A percentile compares a stretch with the other conserved stretches of the same genome.
Conservation (phyloP, 2,113 vertebrate genomes). For the Genyomyrus donnyi region DNA sequence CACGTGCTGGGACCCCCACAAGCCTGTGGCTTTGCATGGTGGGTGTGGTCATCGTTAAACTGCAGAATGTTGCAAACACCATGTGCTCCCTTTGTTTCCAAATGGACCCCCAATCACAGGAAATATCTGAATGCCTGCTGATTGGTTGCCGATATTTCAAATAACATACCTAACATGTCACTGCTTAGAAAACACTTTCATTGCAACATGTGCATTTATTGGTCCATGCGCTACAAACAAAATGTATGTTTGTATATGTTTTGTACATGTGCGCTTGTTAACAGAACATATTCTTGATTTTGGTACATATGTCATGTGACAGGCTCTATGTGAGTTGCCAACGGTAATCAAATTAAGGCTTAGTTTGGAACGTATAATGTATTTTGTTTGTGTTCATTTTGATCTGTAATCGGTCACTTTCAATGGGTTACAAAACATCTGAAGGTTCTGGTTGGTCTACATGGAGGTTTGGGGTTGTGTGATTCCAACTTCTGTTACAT, state of each 20-base stretch:
- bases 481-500: not conserved
- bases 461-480: not conserved
- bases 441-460: not conserved
- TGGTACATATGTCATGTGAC: not conserved
- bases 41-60: not conserved
- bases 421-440: not conserved
- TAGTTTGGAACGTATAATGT: not conserved
- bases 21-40: not conserved
- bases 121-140: not conserved
- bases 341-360: not conserved
- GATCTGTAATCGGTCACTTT: not conserved
- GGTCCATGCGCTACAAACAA: not conserved
- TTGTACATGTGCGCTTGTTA: not conserved
- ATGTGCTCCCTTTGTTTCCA: not conserved
- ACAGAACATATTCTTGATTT: not conserved
- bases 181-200: not conserved
- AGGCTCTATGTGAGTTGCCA: not conserved
- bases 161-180: not conserved
- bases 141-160: not conserved
- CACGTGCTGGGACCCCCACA: not conserved
- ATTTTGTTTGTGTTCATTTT: not conserved
- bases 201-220: not conserved
- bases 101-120: not conserved
- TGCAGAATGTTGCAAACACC: not conserved
- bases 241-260: not conserved